Evolutionary conservation across 1,140 invertebrate species (phyloP).

Genomic region (Habropoda laboriosa): DNA sequence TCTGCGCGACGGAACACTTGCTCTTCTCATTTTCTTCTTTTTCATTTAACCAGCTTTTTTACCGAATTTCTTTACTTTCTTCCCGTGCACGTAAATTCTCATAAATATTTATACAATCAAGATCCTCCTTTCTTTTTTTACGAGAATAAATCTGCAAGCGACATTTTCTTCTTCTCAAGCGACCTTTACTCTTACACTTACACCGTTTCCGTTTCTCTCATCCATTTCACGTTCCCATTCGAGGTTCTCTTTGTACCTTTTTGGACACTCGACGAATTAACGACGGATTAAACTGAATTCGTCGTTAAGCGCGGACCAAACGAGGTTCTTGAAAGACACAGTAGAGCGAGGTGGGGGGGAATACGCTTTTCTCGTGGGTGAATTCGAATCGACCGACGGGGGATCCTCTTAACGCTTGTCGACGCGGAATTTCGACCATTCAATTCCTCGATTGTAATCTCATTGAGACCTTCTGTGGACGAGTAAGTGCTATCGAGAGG

Average conservation of each 20-base stretch:
- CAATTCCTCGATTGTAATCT: background rate
- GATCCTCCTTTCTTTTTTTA: background rate
- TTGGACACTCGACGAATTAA: constrained; percentile 25
- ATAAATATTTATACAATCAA: constrained; percentile 20
- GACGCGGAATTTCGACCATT: background rate
- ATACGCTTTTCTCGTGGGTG: background rate
- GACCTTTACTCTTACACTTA: background rate
- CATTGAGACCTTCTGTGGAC: background rate
- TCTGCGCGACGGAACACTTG: too few relatives aligned
- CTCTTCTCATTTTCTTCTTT: too few relatives aligned
- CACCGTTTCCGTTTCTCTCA: background rate
- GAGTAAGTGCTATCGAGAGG: background rate
- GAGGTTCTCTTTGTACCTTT: background rate
- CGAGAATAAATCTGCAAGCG: background rate
- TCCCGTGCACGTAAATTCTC: background rate
- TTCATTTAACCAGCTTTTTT: too few relatives aligned
- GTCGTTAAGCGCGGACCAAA: constrained; percentile 20
- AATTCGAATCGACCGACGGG: background rate
- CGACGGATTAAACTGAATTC: constrained; percentile 27
- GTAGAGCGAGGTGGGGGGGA: background rate
- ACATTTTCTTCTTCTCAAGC: background rate
- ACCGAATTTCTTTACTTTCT: background rate
- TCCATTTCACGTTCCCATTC: background rate
- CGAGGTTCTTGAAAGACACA: background rate
- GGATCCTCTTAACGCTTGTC: background rate